Evolutionary conservation across 2,797 vertebrate genomes (phyloP).

Genomic region (Miichthys miiuy): DNA sequence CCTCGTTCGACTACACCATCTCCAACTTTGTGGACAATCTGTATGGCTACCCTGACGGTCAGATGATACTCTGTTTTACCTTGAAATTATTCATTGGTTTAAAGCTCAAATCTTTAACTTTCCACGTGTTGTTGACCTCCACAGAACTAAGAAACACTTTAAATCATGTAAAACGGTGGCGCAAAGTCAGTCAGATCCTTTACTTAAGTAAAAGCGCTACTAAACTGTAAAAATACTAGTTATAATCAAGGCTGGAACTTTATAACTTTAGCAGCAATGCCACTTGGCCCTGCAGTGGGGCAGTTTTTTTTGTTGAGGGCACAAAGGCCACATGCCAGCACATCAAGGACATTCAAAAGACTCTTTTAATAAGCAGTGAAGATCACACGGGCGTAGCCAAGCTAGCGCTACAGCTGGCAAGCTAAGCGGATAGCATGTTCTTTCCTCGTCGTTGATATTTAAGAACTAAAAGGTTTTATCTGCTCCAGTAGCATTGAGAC

Average conservation of each 20-base stretch:
- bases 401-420: neutral
- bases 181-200: neutral
- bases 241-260: neutral
- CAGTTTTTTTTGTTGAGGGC: no score
- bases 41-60: slow-evolving; percentile 94
- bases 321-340: no score
- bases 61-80: slow-evolving; percentile 59
- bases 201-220: neutral
- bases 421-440: slow-evolving; percentile 5
- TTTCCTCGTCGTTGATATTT: neutral
- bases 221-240: neutral
- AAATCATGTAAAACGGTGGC: neutral
- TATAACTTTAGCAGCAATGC: no score
- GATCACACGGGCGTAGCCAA: neutral
- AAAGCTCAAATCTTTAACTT: neutral
- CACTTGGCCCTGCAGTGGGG: no score
- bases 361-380: neutral
- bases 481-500: neutral
- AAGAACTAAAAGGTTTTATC: neutral
- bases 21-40: slow-evolving; percentile 99
- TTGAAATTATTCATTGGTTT: neutral
- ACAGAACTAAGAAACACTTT: neutral
- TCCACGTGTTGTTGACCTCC: neutral
- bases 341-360: no score
- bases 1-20: slow-evolving; percentile 95